Base-by-base conservation (phyloP, 2,888 invertebrate genomes). In the Alsophila aescularia region DNA sequence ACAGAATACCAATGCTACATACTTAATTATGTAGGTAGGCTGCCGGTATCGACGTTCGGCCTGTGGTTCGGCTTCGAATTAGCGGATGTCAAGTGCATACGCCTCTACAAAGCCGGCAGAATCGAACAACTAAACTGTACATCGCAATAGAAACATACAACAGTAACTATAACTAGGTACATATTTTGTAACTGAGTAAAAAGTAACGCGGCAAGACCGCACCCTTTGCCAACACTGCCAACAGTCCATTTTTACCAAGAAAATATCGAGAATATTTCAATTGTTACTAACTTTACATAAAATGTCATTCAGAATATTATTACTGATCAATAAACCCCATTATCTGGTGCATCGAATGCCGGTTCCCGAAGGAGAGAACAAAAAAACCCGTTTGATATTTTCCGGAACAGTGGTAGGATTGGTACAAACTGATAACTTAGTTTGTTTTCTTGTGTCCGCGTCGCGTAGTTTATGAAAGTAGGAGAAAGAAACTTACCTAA, bases 401-500 rank as follows among this genome's bases (percentile, higher is more conserved):
- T 9, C 41, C 41, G 31, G 16, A 29, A 15, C 6, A 39, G 10
- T 29, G 4, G 12, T 7, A 13, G 8, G 8, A 6, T 14, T 15
- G 2, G 2, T 9, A n/a, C 18, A 5, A 7, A 16, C n/a, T n/a
- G 16, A 16, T 16, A 1, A n/a, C 12, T 12, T 36, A 0, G 2
- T 15, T 16, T 13, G 18, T 27, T 13, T 43, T 5, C 14, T 24
- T 42, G 37, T 13, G 13, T 14, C 8, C 14, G 10, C 2, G 13
- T 42, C 5, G 24, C n/a, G 24, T 24, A 18, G 2, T 32, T 27
- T 9, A 32, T 21, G 34, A 34, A 16, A 58, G 43, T 60, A 59
- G 60, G 60, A 61, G 61, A 70, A 72, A 66, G 35, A 61, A 58
- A 84, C 87, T 85, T 75, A 88, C 87, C 81, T 81, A 79, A 72